These are phyloP conservation scores for Halictus rubicundus DNA, from an alignment of 1,140 invertebrate genomes.

Conservation along the genomic window DNA sequence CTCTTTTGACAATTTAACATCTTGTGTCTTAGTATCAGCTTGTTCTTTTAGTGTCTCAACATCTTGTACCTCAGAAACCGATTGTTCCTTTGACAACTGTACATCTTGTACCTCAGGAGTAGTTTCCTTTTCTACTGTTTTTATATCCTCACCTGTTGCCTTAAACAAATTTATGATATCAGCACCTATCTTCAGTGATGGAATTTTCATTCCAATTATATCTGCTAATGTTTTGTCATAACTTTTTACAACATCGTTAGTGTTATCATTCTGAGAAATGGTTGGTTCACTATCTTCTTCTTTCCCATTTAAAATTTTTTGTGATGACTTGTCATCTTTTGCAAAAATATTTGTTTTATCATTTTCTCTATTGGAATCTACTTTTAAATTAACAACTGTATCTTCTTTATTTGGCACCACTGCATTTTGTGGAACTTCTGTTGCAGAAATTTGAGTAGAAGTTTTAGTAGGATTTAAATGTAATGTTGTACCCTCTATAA, in stretches of 20 bases:
- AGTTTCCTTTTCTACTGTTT: neutral
- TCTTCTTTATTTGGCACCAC: conserved; percentile 28
- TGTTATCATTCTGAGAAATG: conserved; percentile 1
- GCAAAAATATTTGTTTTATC: conserved; percentile 20
- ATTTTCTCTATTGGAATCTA: neutral
- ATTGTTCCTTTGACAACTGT: neutral
- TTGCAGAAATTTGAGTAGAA: neutral
- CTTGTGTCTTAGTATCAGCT: neutral
- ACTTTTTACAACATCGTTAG: conserved; percentile 15
- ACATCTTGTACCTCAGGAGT: too few species aligned
- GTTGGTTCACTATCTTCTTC: conserved; percentile 8
- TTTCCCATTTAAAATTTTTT: neutral
- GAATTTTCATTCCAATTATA: neutral
- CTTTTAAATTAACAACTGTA: neutral
- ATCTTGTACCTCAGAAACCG: neutral
- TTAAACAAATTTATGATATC: neutral
- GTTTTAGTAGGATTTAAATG: conserved; percentile 22
- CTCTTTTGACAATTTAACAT: neutral
- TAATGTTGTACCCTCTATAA: conserved; percentile 80
- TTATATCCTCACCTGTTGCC: neutral
- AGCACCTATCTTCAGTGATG: neutral
- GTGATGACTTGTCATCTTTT: neutral
- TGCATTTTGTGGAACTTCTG: conserved; percentile 10
- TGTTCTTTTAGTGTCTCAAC: neutral
- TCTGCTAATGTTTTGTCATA: conserved; percentile 14